Base-by-base conservation (phyloP, 2,797 vertebrate genomes). In the Falco rusticolus region DNA sequence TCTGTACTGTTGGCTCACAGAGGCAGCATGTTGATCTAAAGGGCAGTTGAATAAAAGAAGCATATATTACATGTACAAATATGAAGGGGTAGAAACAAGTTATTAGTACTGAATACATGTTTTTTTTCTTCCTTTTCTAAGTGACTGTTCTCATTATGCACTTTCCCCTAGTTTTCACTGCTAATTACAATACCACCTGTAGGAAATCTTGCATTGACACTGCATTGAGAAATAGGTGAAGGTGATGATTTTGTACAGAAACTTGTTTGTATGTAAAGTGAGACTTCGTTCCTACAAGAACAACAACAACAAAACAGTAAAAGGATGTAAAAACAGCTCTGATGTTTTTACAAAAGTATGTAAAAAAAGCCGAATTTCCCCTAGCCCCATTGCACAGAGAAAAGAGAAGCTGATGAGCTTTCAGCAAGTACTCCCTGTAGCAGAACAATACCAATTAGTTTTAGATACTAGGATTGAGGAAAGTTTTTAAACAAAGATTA, bases 71-170 rank as follows among this genome's bases (percentile, higher is more conserved):
- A n/a, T 41, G 11, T 29, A 39, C 16, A 61, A 53, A 10, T 25
- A 37, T 2, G 7, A 66, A 89, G 10, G 2, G 1, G 47, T 5
- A 57, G 6, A 82, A 74, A 25, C 3, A 3, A 74, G 2, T 31
- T 70, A 34, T 71, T 43, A 31, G 2, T 37, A 11, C 5, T 25
- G 28, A 74, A 68, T 21, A 16, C 0, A 6, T 21, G 0, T 16
- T 2, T 65, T 65, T 28, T 77, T 69, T 57, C 24, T 59, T 28
- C 8, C 4, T 69, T 69, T 88, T 45, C 13, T 33, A 41, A 53
- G 57, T 10, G 81, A 9, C 3, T 76, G 68, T 74, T 82, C 33
- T 37, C 15, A 39, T 50, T 80, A 83, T 83, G 2, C 6, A 34
- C 3, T 66, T 3, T 57, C 10, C 10, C 8, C 3, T 43, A 28